Evolutionary conservation across 2,888 invertebrate species (phyloP), one percentile per base, ranked within the genome.

Genomic region (Petrophora chlorosata): DNA sequence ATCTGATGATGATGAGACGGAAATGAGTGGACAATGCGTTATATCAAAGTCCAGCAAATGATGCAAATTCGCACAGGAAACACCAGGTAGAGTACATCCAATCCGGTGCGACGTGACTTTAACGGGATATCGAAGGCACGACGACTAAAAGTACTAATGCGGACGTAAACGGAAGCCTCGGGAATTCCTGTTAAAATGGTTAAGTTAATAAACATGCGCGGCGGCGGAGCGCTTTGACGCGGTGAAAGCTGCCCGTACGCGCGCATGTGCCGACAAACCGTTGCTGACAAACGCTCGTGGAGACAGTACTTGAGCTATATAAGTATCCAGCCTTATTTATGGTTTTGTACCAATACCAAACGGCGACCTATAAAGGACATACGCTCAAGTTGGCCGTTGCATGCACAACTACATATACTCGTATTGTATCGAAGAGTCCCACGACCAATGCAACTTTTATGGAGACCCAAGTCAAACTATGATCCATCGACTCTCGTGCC

Each of bases 131-230:
- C 46, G 36, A 65, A 63, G 66, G 52, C 63, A 61, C 63, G 61
- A 62, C 68, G 66, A 61, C 69, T 72, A 68, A 72, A 72, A 67
- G 71, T 70, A 81, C 75, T 75, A 76, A 79, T 70, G 72, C 65
- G 73, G 70, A 71, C 71, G 70, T 77, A 74, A 78, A 78, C 77
- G 74, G 78, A 77, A 76, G 74, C 68, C 71, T 67, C 70, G 67
- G 74, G 74, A 78, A 81, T 86, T 82, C 79, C 75, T 82, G 81
- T 81, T 83, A 78, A 83, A 82, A 82, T 85, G 78, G 80, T 83
- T 86, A 84, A 84, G 74, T 85, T 81, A 81, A 86, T 85, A 85
- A 82, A 84, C 85, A 85, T 83, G 82, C 76, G 69, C 69, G 73
- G 72, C 78, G 78, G 79, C 70, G 71, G 65, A 78, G 72, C 28